Conservation (phyloP, 2,113 vertebrate genomes). For the Coregonus clupeaformis region DNA sequence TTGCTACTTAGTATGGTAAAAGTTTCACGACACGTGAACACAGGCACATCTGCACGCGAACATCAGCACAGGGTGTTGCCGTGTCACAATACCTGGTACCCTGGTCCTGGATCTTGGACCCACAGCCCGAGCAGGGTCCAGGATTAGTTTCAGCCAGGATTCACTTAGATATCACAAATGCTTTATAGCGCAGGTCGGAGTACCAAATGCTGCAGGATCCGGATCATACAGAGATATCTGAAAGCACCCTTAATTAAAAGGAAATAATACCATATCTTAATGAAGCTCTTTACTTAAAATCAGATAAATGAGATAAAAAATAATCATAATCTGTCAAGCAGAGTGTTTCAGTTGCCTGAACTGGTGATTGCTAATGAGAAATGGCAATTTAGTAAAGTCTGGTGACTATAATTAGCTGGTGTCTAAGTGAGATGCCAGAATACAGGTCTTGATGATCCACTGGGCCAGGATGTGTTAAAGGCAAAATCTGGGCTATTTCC, state of each 20-base stretch:
- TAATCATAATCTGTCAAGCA: conserved; percentile 29
- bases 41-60: too few relatives aligned
- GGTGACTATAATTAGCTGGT: conserved; percentile 62
- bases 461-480: not conserved
- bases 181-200: too few relatives aligned
- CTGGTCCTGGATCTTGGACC: too few relatives aligned
- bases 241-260: conserved; percentile 37
- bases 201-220: too few relatives aligned
- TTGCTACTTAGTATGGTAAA: too few relatives aligned
- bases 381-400: conserved; percentile 72
- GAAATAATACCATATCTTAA: conserved; percentile 19
- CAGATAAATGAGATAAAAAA: conserved; percentile 32
- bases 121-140: too few relatives aligned
- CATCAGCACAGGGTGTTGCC: too few relatives aligned
- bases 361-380: conserved; percentile 63
- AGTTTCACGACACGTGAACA: too few relatives aligned
- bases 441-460: conserved; percentile 35
- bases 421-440: conserved; percentile 59
- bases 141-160: too few relatives aligned
- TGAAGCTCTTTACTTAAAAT: conserved; percentile 36
- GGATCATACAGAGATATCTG: conserved; percentile 47
- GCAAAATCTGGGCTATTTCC: not conserved
- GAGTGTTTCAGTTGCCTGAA: conserved; percentile 51
- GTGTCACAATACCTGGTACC: too few relatives aligned
- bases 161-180: too few relatives aligned